These are phyloP conservation scores for Hirtodrosophila duncani DNA, from an alignment of 2,888 invertebrate genomes.

Conservation along the genomic window DNA sequence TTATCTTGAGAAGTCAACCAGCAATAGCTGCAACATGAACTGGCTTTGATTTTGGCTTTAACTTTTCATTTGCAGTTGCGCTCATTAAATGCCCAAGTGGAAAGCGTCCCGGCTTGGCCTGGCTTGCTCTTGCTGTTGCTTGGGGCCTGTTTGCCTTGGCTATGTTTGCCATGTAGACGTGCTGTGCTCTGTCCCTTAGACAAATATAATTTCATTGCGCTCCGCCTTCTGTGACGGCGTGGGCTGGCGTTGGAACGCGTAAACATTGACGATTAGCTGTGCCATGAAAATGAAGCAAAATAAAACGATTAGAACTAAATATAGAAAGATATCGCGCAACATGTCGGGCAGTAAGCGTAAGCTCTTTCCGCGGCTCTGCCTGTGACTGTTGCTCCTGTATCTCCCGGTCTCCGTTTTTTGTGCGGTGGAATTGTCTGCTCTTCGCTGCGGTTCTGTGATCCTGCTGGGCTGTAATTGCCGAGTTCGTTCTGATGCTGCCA, in stretches of 20 bases:
- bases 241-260: conserved; percentile 77
- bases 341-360: conserved; percentile 48
- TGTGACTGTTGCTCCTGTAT: not conserved
- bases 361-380: conserved; percentile 1
- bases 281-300: conserved; percentile 77
- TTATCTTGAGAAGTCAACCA: conserved; percentile 23
- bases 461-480: no score
- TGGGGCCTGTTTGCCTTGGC: not conserved
- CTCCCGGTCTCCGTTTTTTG: not conserved
- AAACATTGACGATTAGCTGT: conserved; percentile 77
- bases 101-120: not conserved
- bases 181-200: conserved; percentile 40
- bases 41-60: conserved; percentile 44
- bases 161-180: not conserved
- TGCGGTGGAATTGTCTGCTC: no score
- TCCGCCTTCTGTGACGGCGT: conserved; percentile 70
- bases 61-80: conserved; percentile 23
- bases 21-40: conserved; percentile 3
- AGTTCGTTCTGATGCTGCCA: not conserved
- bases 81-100: conserved; percentile 43
- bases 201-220: conserved; percentile 75
- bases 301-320: conserved; percentile 77
- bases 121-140: conserved; percentile 1
- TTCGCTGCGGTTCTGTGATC: no score
- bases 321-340: conserved; percentile 77